Evolutionary conservation across 2,888 invertebrate species (phyloP), one percentile per base, ranked within the genome.

Genomic region (Cephus pygmeus): DNA sequence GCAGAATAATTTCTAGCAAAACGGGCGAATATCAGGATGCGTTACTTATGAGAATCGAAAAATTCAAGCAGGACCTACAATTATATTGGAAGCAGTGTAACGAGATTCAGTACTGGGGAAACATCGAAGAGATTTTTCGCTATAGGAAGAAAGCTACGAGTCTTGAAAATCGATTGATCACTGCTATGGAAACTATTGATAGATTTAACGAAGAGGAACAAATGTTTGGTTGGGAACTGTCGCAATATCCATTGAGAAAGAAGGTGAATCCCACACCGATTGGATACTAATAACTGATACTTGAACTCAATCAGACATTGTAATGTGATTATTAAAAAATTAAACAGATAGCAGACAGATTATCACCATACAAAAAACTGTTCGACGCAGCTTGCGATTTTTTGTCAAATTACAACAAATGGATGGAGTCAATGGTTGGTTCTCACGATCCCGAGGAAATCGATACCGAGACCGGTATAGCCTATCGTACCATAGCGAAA

Each of bases 311-410:
- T 23, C 56, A 9, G 56, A 23, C 9, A 23, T 23, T 56, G 23
- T 9, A 56, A 56, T 9, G 9, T 9, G 56, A 56, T 23, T 4
- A 56, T 56, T 15, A 3, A 6, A 56, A 56, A 56, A 56, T 75
- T 69, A 77, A 35, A 34, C 91, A 94, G 86, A 92, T 95, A 0
- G 95, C 96, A 81, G 98, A 98, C 86, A 96, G 94, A 88, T 92
- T 99, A 71, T 93, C 94, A 35, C 98, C 98, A 0, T 99, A 94
- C 89, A 96, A 97, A 90, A 95, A 95, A 87, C 93, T 99, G 0
- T 99, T 96, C 89, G 98, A 98, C 88, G 96, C 96, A n/a, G 95
- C 96, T 0, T 95, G 95, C 80, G 97, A 98, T 77, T 99, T 98
- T 90, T 92, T 97, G 81, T 94, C 94, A 74, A 98, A 97, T 90